Conservation (phyloP, 2,797 vertebrate species). For the Anguilla megastoma region DNA sequence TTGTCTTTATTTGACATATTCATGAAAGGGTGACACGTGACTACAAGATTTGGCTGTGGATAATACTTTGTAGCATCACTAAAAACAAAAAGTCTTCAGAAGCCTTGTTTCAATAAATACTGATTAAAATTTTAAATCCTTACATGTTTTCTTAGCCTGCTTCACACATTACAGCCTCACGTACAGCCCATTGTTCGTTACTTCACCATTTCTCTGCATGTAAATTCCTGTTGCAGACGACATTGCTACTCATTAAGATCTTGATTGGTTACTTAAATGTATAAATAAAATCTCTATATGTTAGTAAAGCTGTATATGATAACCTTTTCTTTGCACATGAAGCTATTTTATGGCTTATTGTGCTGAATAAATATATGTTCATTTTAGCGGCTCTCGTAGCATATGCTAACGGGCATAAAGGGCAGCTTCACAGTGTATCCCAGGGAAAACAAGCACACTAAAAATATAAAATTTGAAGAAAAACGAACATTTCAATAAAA, state of each 20-base stretch:
- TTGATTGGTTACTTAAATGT: not conserved
- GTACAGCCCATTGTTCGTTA: not conserved
- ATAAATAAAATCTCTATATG: not conserved
- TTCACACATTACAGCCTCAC: not conserved
- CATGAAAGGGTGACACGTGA: not conserved
- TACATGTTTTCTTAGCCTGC: not conserved
- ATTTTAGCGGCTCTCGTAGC: not conserved
- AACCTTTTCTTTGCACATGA: not conserved
- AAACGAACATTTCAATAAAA: not conserved
- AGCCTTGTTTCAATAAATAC: not conserved
- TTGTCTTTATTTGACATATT: not conserved
- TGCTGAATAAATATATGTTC: not conserved
- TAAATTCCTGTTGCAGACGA: not conserved
- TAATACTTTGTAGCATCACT: not conserved
- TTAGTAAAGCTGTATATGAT: not conserved
- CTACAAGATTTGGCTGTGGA: not conserved
- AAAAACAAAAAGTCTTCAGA: too few relatives aligned
- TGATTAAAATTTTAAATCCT: not conserved
- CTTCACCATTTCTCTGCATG: not conserved
- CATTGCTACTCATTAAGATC: not conserved
- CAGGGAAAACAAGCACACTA: not conserved
- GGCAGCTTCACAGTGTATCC: not conserved
- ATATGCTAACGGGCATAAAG: not conserved
- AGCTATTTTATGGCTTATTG: not conserved
- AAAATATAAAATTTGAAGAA: not conserved